Base-by-base conservation (phyloP, 2,888 invertebrate genomes). In the Cyaniris semiargus region DNA sequence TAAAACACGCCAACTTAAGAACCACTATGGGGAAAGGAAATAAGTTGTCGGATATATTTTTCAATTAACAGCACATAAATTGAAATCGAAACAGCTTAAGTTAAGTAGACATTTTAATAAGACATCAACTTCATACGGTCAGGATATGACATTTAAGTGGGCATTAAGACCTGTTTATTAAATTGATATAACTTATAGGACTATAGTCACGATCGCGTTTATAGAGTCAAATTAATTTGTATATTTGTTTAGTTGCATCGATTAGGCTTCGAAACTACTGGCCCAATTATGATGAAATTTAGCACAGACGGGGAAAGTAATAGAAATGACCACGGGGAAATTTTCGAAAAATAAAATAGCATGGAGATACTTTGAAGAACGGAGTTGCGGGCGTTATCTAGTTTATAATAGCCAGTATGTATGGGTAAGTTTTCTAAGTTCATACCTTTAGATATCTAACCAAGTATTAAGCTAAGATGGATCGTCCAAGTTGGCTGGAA, bases 21-120 rank as follows among this genome's bases (percentile, higher is more conserved):
- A 58, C 56, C 56, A 8, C 3, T 3, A 21, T n/a, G 58, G 8
- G 3, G 21, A 18, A 21, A 58, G 58, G 58, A 58, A 58, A 58
- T 58, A n/a, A 8, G 10, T 21, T 58, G 21, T 58, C 21, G 58
- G 58, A 58, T 58, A 21, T 56, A 58, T 58, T 3, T 58, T 56
- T n/a, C 56, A 56, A 56, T 21, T 58, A 58, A 58, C n/a, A 58
- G 8, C 8, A 21, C 6, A 8, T 60, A 13, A 60, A 60, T 23
- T 60, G 10, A 60, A 3, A 60, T 60, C 21, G 60, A 7, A 21
- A 21, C 21, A 13, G 60, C 8, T 60, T 60, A 4, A 60, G 13
- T 23, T 60, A 60, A 60, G 60, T 23, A 60, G 60, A 60, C 8
- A 58, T 8, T 58, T 60, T 60, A 60, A 60, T 60, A 21, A 60